These are phyloP conservation scores for Holothuria scabra DNA, from an alignment of 53 echinoderm and acorn worm species.

Conservation along the genomic window DNA sequence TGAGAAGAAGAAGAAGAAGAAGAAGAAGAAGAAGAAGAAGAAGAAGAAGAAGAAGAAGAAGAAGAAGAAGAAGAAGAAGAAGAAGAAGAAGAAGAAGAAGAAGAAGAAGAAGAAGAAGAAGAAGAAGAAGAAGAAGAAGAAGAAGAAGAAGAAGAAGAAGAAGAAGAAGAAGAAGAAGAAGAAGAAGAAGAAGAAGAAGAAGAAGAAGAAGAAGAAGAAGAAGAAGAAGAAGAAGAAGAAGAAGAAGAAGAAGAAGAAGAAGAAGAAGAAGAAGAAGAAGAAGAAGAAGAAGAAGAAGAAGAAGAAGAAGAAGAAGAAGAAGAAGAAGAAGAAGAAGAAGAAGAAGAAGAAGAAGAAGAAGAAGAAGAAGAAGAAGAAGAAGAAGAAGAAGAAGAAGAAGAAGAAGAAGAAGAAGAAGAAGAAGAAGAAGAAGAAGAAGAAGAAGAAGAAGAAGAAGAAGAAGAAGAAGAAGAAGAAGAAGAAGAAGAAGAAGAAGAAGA, in stretches of 20 bases:
- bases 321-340: slow-evolving; percentile 42
- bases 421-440: slow-evolving; percentile 11
- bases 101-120: slow-evolving; percentile 39
- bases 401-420: not conserved
- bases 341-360: slow-evolving; percentile 40
- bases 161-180: slow-evolving; percentile 34
- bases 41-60: slow-evolving; percentile 40
- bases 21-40: slow-evolving; percentile 42
- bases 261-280: slow-evolving; percentile 42
- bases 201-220: slow-evolving; percentile 42
- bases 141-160: slow-evolving; percentile 39
- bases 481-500: too few species aligned
- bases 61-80: slow-evolving; percentile 40
- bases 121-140: slow-evolving; percentile 39
- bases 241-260: slow-evolving; percentile 40
- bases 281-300: slow-evolving; percentile 40
- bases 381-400: not conserved
- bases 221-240: slow-evolving; percentile 40
- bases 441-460: not conserved
- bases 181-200: slow-evolving; percentile 33
- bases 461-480: not conserved
- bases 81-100: slow-evolving; percentile 42
- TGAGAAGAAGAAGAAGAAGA: slow-evolving; percentile 36
- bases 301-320: slow-evolving; percentile 40
- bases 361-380: slow-evolving; percentile 24